A percentile compares a stretch with the other conserved stretches of the same genome.
phyloP scores from a whole-genome alignment of 2,113 vertebrate genomes.

The Anhinga rufa region DNA sequence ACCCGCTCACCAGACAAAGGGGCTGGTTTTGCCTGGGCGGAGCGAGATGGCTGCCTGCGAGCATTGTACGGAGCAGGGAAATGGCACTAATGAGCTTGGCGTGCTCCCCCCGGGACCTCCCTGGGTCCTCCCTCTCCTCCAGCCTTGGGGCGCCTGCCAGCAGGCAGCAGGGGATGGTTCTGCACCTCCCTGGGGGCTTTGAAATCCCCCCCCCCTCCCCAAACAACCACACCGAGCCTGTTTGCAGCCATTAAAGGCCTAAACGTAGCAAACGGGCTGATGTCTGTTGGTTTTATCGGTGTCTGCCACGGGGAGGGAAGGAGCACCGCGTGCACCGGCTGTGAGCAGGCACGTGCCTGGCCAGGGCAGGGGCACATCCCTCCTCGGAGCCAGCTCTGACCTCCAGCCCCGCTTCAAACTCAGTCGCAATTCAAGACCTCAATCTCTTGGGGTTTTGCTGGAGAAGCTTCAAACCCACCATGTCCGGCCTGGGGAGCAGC shows the following conservation, averaged over 20 bases:
- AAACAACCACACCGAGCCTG: rapidly evolving
- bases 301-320: rapidly evolving
- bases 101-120: neutral
- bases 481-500: neutral
- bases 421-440: too few species aligned
- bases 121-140: neutral
- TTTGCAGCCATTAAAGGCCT: neutral
- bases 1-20: conserved; percentile 30
- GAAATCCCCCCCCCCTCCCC: neutral
- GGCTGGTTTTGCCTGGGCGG: neutral
- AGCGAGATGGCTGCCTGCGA: neutral
- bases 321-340: rapidly evolving
- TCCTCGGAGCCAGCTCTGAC: rapidly evolving
- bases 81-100: neutral
- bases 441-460: neutral
- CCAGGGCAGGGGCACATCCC: rapidly evolving
- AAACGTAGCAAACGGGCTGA: rapidly evolving
- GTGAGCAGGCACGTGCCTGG: rapidly evolving
- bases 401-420: neutral
- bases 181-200: neutral
- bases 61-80: neutral
- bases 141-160: neutral
- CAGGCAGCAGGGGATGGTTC: neutral
- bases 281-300: rapidly evolving
- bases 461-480: neutral